Conservation (phyloP, 1,140 invertebrate genomes). For the Linepithema humile region DNA sequence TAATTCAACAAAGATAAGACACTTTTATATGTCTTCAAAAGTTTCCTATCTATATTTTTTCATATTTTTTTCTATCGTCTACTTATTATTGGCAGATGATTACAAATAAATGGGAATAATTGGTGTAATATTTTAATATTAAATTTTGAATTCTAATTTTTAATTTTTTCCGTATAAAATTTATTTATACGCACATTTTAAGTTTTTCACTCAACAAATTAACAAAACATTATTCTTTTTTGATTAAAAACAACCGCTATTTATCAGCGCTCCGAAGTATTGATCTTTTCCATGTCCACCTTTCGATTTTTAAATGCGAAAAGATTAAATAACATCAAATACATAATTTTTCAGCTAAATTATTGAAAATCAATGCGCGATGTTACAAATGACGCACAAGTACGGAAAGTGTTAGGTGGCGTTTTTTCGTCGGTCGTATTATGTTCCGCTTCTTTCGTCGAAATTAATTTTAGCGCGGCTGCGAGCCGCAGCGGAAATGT, state of each 20-base stretch:
- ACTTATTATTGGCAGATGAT: too few species aligned
- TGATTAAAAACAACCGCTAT: background rate
- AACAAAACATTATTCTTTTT: background rate
- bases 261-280: background rate
- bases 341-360: background rate
- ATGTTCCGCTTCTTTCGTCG: slow-evolving; percentile 42
- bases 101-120: background rate
- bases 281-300: background rate
- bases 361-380: background rate
- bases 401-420: background rate
- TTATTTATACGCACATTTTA: slow-evolving; percentile 4
- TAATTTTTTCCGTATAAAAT: background rate
- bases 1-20: too few species aligned
- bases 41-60: too few species aligned
- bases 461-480: slow-evolving; percentile 66
- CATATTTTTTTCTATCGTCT: too few species aligned
- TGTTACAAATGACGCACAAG: background rate
- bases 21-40: too few species aligned
- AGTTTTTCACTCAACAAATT: background rate
- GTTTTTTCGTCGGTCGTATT: slow-evolving; percentile 29
- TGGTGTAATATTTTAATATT: background rate
- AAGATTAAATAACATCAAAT: background rate
- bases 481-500: slow-evolving; percentile 46
- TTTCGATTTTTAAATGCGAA: background rate
- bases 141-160: too few species aligned